Conservation (phyloP, 92 coral and sea anemone species). For the Umimayanthus chanpuru region DNA sequence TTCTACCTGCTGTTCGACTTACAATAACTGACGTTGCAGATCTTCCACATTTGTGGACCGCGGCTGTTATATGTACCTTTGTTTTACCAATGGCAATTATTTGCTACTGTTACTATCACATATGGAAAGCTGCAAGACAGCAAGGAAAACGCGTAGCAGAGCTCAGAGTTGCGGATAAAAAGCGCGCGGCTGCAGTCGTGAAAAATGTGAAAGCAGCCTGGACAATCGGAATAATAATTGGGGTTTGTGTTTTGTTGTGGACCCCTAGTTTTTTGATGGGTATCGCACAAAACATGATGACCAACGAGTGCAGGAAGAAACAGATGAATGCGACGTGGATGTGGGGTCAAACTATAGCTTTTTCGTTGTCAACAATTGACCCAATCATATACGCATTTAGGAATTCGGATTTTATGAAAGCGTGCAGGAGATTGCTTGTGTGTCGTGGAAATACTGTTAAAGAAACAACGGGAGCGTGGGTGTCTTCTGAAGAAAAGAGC, state of each 20-base stretch:
- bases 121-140: conserved; percentile 33
- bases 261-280: conserved; percentile 45
- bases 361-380: conserved; percentile 29
- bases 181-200: conserved; percentile 12
- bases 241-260: conserved; percentile 34
- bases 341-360: conserved; percentile 39
- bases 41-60: conserved; percentile 41
- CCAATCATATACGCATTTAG: conserved; percentile 42
- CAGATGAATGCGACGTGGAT: conserved; percentile 43
- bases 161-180: conserved; percentile 10
- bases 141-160: conserved; percentile 11
- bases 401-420: conserved; percentile 16
- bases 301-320: conserved; percentile 21
- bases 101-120: conserved; percentile 38
- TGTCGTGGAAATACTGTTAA: neutral
- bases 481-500: neutral
- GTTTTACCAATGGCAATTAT: conserved; percentile 32
- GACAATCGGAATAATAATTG: conserved; percentile 42
- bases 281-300: conserved; percentile 45
- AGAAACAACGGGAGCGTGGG: neutral
- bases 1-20: conserved; percentile 25
- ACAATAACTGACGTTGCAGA: conserved; percentile 11
- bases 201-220: conserved; percentile 38
- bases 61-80: conserved; percentile 34
- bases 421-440: conserved; percentile 30